Conservation (phyloP, 2,888 invertebrate genomes). For the Linyphia triangularis region DNA sequence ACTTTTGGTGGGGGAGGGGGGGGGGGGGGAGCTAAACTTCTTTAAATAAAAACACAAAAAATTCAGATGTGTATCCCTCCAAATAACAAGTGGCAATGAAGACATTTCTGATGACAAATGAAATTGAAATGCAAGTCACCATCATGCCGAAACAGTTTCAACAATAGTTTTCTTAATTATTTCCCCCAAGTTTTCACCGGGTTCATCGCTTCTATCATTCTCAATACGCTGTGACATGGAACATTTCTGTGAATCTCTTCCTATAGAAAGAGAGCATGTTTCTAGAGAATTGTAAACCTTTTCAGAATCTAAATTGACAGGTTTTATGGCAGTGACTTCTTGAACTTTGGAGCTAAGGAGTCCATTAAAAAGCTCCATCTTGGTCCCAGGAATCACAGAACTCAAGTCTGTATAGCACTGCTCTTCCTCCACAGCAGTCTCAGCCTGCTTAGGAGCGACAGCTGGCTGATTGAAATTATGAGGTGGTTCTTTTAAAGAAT, state of each 20-base stretch:
- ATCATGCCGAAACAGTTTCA: conserved; percentile 91
- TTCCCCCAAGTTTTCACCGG: conserved; percentile 90
- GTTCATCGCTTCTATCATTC: conserved; percentile 80
- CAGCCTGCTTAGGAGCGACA: conserved; percentile 34
- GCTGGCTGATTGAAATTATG: conserved; percentile 33
- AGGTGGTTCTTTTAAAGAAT: conserved; percentile 44
- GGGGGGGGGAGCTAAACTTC: no score
- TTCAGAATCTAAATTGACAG: conserved; percentile 72
- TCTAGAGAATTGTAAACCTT: conserved; percentile 64
- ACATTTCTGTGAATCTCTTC: conserved; percentile 62
- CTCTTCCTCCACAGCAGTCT: conserved; percentile 71
- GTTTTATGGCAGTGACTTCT: conserved; percentile 75
- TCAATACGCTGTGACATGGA: conserved; percentile 64
- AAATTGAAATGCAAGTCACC: conserved; percentile 52
- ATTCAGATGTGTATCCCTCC: not conserved
- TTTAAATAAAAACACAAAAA: conserved; percentile 6
- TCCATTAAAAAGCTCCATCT: conserved; percentile 72
- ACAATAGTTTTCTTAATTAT: conserved; percentile 95
- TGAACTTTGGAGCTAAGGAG: conserved; percentile 73
- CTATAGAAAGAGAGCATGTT: conserved; percentile 52
- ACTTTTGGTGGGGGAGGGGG: no score
- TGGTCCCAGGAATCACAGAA: conserved; percentile 76
- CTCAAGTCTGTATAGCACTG: conserved; percentile 78
- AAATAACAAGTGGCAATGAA: not conserved
- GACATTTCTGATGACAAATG: not conserved